Percentiles rank a stretch among this genome's conserved stretches.
Evolutionary conservation across 2,797 vertebrate species (phyloP).

Genomic region (Lagodon rhomboides): DNA sequence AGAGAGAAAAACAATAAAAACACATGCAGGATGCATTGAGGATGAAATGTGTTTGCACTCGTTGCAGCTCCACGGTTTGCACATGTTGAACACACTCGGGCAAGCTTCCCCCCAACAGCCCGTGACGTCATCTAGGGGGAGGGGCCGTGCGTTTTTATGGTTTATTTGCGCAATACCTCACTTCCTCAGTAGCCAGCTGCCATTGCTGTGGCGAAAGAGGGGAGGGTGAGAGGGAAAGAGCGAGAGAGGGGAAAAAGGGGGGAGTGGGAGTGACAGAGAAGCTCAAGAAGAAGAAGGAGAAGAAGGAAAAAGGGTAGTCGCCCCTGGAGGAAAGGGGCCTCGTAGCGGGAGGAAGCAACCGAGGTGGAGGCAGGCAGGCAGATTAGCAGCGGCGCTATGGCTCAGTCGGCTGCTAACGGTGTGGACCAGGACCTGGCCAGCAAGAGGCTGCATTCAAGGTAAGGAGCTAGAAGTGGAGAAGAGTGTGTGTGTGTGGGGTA

Average conservation of each 20-base stretch:
- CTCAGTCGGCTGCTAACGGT: constrained; percentile 82
- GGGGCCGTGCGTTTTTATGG: constrained; percentile 55
- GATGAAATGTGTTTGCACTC: neutral
- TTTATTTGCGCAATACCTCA: constrained; percentile 83
- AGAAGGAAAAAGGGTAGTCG: constrained; percentile 43
- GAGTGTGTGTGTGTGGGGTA: neutral
- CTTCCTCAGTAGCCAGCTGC: constrained; percentile 83
- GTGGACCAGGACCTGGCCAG: constrained; percentile 83
- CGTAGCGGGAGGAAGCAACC: constrained; percentile 42
- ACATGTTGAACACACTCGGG: neutral
- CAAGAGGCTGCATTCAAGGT: constrained; percentile 89
- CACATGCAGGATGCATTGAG: neutral
- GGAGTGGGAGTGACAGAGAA: constrained; percentile 39
- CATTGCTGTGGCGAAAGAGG: constrained; percentile 71
- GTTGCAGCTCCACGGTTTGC: neutral
- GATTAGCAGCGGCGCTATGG: constrained; percentile 77
- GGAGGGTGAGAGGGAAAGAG: constrained; percentile 3
- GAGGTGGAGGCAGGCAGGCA: constrained; percentile 33
- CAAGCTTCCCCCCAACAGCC: constrained; percentile 17
- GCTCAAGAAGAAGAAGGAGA: constrained; percentile 31
- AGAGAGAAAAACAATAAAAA: too few species aligned
- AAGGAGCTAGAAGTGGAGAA: constrained; percentile 38
- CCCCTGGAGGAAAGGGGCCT: constrained; percentile 49
- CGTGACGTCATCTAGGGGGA: constrained; percentile 72
- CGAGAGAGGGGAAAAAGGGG: constrained; percentile 1